Percentiles rank a stretch among this genome's conserved stretches.
phyloP scores from a whole-genome alignment of 2,888 invertebrate genomes.

The Callinectes sapidus region DNA sequence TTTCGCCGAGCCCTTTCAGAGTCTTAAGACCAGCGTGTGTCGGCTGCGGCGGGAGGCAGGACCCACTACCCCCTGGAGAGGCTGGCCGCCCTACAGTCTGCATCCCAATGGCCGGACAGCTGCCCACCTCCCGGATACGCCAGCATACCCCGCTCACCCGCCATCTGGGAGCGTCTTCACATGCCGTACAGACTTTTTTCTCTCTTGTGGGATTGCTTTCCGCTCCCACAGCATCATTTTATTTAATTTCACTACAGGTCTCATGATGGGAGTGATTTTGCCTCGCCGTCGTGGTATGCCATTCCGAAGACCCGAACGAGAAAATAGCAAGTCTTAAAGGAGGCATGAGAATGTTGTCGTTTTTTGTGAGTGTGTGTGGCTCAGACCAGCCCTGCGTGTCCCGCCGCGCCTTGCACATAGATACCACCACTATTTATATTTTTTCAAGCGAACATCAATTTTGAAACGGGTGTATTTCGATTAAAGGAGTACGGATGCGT shows the following conservation, averaged over 20 bases:
- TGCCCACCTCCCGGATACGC: constrained; percentile 34
- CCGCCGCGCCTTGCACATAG: background rate
- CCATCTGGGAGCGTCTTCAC: background rate
- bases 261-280: background rate
- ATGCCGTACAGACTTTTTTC: background rate
- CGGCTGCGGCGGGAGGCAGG: constrained; percentile 5
- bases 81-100: constrained; percentile 19
- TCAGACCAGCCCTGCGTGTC: background rate
- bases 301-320: background rate
- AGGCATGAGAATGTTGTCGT: background rate
- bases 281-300: background rate
- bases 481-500: background rate
- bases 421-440: background rate
- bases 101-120: constrained; percentile 38
- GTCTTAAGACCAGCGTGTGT: constrained; percentile 2
- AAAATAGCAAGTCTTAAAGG: background rate
- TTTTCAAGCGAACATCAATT: background rate
- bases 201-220: background rate
- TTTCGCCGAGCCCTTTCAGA: background rate
- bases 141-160: background rate
- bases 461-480: background rate
- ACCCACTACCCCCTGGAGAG: constrained; percentile 1
- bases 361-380: no score
- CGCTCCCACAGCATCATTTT: background rate
- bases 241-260: background rate